phyloP scores from a whole-genome alignment of 2,113 vertebrate genomes.

The Oncorhynchus tshawytscha region DNA sequence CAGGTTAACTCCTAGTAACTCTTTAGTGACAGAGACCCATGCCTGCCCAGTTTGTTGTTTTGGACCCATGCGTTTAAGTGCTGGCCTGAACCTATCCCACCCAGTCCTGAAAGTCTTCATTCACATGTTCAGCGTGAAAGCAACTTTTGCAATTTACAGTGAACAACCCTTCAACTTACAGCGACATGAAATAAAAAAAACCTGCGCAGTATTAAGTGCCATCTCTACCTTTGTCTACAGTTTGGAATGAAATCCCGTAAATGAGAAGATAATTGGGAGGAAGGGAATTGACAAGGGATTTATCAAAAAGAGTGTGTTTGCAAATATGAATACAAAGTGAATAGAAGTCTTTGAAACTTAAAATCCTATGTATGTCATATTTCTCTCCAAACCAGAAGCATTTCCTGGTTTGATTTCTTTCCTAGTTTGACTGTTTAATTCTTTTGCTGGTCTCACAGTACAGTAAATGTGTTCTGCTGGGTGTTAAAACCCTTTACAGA shows the following conservation, averaged over 20 bases:
- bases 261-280: background rate
- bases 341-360: too few relatives aligned
- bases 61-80: slow-evolving; percentile 71
- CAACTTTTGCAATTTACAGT: background rate
- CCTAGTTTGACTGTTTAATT: slow-evolving; percentile 25
- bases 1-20: slow-evolving; percentile 11
- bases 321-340: too few relatives aligned
- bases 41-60: slow-evolving; percentile 52
- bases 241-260: slow-evolving; percentile 12
- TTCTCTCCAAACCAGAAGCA: background rate
- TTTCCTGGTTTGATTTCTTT: slow-evolving; percentile 20
- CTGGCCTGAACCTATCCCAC: slow-evolving; percentile 67
- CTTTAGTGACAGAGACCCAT: slow-evolving; percentile 42
- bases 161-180: slow-evolving; percentile 18
- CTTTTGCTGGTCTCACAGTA: slow-evolving; percentile 56
- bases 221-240: slow-evolving; percentile 11
- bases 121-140: slow-evolving; percentile 7
- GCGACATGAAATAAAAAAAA: slow-evolving; percentile 6
- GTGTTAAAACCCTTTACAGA: background rate
- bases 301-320: too few relatives aligned
- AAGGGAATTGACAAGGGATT: background rate
- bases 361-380: too few relatives aligned
- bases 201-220: slow-evolving; percentile 42
- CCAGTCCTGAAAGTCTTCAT: slow-evolving; percentile 55
- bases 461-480: slow-evolving; percentile 10